A percentile compares a stretch with the other conserved stretches of the same genome.
Conservation (phyloP, 2,888 invertebrate species). For the Hydriomena furcata region DNA sequence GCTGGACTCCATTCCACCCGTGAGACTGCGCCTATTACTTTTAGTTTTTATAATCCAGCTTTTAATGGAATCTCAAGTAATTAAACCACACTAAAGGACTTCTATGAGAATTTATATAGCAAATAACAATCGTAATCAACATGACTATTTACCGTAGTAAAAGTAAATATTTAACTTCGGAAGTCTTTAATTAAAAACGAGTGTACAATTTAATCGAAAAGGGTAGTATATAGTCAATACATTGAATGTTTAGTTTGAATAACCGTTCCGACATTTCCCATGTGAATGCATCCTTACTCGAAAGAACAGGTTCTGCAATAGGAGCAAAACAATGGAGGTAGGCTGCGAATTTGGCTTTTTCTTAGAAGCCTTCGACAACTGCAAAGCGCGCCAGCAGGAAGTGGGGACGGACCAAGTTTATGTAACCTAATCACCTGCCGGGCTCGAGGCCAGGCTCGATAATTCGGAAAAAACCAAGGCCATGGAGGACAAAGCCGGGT, state of each 20-base stretch:
- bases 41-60: slow-evolving; percentile 58
- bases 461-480: slow-evolving; percentile 78
- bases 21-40: slow-evolving; percentile 68
- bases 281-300: slow-evolving; percentile 52
- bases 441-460: slow-evolving; percentile 67
- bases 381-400: slow-evolving; percentile 79
- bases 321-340: slow-evolving; percentile 66
- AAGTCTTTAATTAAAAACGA: slow-evolving; percentile 13
- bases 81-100: slow-evolving; percentile 45
- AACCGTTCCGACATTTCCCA: slow-evolving; percentile 28
- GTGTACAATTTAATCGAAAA: slow-evolving; percentile 1
- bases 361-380: slow-evolving; percentile 78
- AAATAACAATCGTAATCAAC: slow-evolving; percentile 30
- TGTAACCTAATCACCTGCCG: slow-evolving; percentile 83
- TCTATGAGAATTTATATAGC: slow-evolving; percentile 38
- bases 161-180: slow-evolving; percentile 17
- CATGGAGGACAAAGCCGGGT: slow-evolving; percentile 66
- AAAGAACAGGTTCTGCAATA: slow-evolving; percentile 62
- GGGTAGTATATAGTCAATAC: background rate
- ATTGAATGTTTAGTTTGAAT: background rate
- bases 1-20: slow-evolving; percentile 66
- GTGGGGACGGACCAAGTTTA: slow-evolving; percentile 80
- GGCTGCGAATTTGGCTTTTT: slow-evolving; percentile 74
- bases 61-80: slow-evolving; percentile 52
- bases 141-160: slow-evolving; percentile 11